Evolutionary conservation across 2,888 invertebrate species (phyloP).

Genomic region (Leptarthrus brevirostris): DNA sequence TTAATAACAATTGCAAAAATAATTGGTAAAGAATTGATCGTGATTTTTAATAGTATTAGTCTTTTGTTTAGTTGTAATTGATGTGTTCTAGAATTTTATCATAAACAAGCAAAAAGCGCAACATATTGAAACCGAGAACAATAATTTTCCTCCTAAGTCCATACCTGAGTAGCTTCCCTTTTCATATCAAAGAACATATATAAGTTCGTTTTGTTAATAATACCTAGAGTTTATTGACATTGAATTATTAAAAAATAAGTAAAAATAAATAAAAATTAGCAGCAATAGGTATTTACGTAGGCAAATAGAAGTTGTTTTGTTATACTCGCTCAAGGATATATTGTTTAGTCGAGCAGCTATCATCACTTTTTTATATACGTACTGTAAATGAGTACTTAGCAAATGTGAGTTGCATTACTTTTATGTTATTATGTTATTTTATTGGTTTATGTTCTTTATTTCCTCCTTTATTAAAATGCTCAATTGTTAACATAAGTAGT

Average conservation of each 20-base stretch:
- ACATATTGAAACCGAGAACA: conserved; percentile 43
- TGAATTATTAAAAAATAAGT: conserved; percentile 14
- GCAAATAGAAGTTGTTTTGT: too few species aligned
- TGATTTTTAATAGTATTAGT: too few species aligned
- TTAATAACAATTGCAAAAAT: not conserved
- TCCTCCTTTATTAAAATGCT: not conserved
- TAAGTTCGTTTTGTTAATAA: conserved; percentile 33
- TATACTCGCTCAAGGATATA: too few species aligned
- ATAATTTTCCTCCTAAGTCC: conserved; percentile 35
- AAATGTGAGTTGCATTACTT: not conserved
- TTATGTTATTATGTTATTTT: not conserved
- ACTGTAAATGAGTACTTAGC: not conserved
- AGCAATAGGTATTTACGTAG: not conserved
- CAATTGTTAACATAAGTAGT: conserved; percentile 18
- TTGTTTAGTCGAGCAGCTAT: conserved; percentile 14
- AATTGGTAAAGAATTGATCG: not conserved
- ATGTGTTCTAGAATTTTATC: not conserved
- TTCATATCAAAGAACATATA: conserved; percentile 26
- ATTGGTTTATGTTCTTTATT: too few species aligned
- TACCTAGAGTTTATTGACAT: conserved; percentile 35
- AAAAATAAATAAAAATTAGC: too few species aligned
- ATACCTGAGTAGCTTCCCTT: conserved; percentile 18
- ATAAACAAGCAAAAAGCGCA: conserved; percentile 14
- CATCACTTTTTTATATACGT: conserved; percentile 11
- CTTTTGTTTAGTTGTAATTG: too few species aligned